Conservation (phyloP, 2,888 invertebrate species). For the Gnatocerus cornutus region DNA sequence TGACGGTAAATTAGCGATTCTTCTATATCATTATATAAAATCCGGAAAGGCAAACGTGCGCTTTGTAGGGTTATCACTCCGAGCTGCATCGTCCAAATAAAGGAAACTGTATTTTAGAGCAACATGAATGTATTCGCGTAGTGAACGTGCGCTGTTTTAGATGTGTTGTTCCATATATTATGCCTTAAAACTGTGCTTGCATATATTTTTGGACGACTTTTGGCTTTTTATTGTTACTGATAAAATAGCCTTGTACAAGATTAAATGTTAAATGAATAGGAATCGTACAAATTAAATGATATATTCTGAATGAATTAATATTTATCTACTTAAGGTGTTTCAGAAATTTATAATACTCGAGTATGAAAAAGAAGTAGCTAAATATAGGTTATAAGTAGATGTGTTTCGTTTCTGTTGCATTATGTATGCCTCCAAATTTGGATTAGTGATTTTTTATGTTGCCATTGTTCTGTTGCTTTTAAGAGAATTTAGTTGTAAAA, state of each 20-base stretch:
- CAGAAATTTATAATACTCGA: slow-evolving; percentile 15
- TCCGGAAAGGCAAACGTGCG: no score
- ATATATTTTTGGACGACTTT: slow-evolving; percentile 15
- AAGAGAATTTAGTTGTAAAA: background rate
- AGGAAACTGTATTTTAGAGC: background rate
- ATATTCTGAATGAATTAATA: slow-evolving; percentile 21
- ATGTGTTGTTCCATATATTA: background rate
- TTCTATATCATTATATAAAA: no score
- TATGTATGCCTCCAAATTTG: slow-evolving; percentile 56
- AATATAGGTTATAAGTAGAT: slow-evolving; percentile 4
- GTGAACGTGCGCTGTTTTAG: slow-evolving; percentile 4
- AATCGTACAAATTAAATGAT: slow-evolving; percentile 19
- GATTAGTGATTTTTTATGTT: slow-evolving; percentile 62
- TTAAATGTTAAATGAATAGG: slow-evolving; percentile 6
- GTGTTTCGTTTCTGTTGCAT: slow-evolving; percentile 21
- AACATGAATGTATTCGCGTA: background rate
- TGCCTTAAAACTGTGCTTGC: slow-evolving; percentile 13
- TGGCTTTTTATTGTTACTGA: slow-evolving; percentile 12
- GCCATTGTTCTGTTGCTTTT: slow-evolving; percentile 55
- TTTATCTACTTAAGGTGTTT: slow-evolving; percentile 28
- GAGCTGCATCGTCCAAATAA: no score
- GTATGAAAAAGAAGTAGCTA: slow-evolving; percentile 4
- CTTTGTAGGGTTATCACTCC: no score
- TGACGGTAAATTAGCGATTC: no score
- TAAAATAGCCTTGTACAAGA: slow-evolving; percentile 18